Evolutionary conservation across 2,113 vertebrate species (phyloP).

Genomic region (Bujurquina vittata): DNA sequence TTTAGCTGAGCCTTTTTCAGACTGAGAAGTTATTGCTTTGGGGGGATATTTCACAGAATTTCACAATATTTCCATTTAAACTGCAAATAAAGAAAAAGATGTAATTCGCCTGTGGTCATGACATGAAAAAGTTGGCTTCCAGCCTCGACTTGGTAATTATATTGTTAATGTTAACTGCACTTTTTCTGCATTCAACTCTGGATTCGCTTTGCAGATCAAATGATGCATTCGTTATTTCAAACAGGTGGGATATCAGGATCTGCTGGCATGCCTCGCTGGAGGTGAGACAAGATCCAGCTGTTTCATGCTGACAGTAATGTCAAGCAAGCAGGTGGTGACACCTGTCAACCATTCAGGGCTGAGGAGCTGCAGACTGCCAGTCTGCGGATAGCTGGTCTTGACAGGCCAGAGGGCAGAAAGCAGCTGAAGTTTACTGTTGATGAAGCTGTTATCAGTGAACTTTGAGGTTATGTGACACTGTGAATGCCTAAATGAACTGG

Average conservation of each 20-base stretch:
- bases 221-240: slow-evolving; percentile 34
- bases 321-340: slow-evolving; percentile 44
- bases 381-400: background rate
- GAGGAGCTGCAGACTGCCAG: background rate
- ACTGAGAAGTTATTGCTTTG: background rate
- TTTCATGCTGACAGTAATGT: slow-evolving; percentile 38
- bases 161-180: background rate
- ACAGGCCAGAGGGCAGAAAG: slow-evolving; percentile 2
- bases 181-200: slow-evolving; percentile 24
- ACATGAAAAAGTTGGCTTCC: slow-evolving; percentile 12
- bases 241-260: slow-evolving; percentile 1
- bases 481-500: background rate
- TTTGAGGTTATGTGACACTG: background rate
- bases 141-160: slow-evolving; percentile 8
- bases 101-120: slow-evolving; percentile 16
- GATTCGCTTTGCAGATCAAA: slow-evolving; percentile 41
- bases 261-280: slow-evolving; percentile 21
- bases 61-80: slow-evolving; percentile 35
- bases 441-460: background rate
- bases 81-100: slow-evolving; percentile 33
- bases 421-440: background rate
- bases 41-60: slow-evolving; percentile 26
- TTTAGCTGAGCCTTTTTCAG: background rate
- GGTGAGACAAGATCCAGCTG: slow-evolving; percentile 52
- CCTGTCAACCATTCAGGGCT: slow-evolving; percentile 38